Percentiles rank a stretch among this genome's conserved stretches.
Conservation (phyloP, 92 coral and sea anemone species). For the Pocillopora meandrina region DNA sequence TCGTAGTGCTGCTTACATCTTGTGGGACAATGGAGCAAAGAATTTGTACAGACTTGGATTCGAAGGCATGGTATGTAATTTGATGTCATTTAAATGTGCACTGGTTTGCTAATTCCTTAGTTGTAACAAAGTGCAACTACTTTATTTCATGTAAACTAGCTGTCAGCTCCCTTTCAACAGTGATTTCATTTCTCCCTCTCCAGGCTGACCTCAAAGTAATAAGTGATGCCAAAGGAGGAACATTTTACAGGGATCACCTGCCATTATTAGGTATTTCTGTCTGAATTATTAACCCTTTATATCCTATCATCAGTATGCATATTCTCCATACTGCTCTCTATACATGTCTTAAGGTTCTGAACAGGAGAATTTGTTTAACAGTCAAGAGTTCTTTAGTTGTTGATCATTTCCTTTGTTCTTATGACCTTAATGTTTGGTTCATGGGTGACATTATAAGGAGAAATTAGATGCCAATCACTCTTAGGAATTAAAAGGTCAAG, state of each 20-base stretch:
- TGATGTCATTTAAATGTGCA: neutral
- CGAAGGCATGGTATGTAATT: conserved; percentile 89
- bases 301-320: too few species aligned
- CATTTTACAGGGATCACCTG: conserved; percentile 92
- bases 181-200: neutral
- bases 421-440: too few species aligned
- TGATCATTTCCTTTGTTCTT: too few species aligned
- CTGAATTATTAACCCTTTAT: neutral
- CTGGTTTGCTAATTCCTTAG: neutral
- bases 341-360: too few species aligned
- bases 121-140: neutral
- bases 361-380: too few species aligned
- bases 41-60: conserved; percentile 93
- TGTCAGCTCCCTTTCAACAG: neutral
- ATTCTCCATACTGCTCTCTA: too few species aligned
- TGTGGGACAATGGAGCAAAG: conserved; percentile 98
- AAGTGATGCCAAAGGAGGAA: conserved; percentile 97
- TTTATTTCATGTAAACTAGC: neutral
- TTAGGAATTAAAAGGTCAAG: too few species aligned
- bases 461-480: too few species aligned
- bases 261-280: conserved; percentile 73
- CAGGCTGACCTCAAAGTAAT: conserved; percentile 95
- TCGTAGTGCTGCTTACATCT: conserved; percentile 96
- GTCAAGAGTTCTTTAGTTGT: too few species aligned
- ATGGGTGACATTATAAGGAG: too few species aligned